Evolutionary conservation across 2,797 vertebrate genomes (phyloP).

Genomic region (Takifugu ocellatus): DNA sequence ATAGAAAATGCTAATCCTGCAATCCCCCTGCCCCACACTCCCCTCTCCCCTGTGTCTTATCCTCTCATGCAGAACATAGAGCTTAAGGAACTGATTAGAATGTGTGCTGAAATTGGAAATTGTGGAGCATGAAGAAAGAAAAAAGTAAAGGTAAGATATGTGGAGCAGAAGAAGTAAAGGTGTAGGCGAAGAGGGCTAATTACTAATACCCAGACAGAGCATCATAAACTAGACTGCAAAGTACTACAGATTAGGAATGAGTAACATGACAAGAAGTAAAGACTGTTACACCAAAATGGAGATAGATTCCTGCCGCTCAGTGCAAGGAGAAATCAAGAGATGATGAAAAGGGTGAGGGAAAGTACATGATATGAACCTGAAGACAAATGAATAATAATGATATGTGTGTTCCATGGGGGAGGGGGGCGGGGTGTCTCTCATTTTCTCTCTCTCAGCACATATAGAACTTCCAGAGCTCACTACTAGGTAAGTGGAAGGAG

Average conservation of each 20-base stretch:
- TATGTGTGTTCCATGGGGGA: conserved; percentile 45
- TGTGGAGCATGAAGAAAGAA: conserved; percentile 57
- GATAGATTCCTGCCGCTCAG: conserved; percentile 10
- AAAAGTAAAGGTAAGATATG: conserved; percentile 29
- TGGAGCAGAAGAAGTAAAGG: conserved; percentile 47
- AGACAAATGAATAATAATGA: background rate
- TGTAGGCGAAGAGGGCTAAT: conserved; percentile 23
- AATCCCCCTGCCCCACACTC: conserved; percentile 20
- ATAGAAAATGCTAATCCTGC: conserved; percentile 73
- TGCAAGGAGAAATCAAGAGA: conserved; percentile 30
- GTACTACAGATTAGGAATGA: conserved; percentile 62
- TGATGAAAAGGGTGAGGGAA: conserved; percentile 6
- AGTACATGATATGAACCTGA: background rate
- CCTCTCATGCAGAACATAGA: conserved; percentile 71
- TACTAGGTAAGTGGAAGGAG: conserved; percentile 10
- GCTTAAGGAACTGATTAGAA: conserved; percentile 78
- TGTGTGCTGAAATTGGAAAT: conserved; percentile 75
- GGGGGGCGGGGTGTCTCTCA: background rate
- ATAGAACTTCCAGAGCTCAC: conserved; percentile 19
- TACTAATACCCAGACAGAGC: conserved; percentile 62
- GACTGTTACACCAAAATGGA: conserved; percentile 12
- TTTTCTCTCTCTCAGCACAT: conserved; percentile 6
- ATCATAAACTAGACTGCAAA: conserved; percentile 60
- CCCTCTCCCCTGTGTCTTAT: conserved; percentile 57
- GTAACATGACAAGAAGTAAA: conserved; percentile 13